Evolutionary conservation across 2,797 vertebrate species (phyloP), one percentile per base, ranked within the genome.

Genomic region (Antennarius maculatus): DNA sequence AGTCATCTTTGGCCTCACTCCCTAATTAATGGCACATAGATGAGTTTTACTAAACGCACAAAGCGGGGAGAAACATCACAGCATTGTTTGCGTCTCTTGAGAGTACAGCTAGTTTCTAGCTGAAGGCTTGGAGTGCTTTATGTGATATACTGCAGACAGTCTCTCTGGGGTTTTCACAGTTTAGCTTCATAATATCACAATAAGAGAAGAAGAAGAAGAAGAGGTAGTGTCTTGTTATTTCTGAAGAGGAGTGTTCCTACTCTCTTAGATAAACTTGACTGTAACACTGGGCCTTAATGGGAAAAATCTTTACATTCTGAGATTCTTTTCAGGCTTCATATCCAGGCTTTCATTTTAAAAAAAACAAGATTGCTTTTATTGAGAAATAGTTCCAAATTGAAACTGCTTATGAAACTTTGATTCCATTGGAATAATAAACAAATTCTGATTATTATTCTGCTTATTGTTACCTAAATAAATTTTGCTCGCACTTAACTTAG

Each of bases 1-100:
- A 50, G 56, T 49, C 63, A 58, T 49, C 69, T 69, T 63, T 49
- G 18, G 61, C 62, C 78, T 62, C 15, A 49, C n/a, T 17, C 55
- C 51, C 34, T 57, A 69, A 69, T 67, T 77, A 85, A 67, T 28
- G 52, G 43, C 49, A 23, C 54, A n/a, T 61, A 54, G 55, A 69
- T 54, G 55, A 60, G 47, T 71, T 74, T 61, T 23, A 47, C 34
- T 62, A 34, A 78, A 76, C 15, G 34, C 75, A 50, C 34, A 43
- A 31, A 51, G 43, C 0, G 0, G 28, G 62, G 15, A 3, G 42
- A 66, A 16, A 10, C 11, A 9, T 47, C 7, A 15, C 7, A 0
- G 12, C 7, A n/a, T 59, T 47, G 6, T 51, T 15, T 16, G 41
- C 46, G 31, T 76, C 75, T 69, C 63, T 0, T 34, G 80, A 74